These are phyloP conservation scores for Amia ocellicauda DNA, from an alignment of 2,113 vertebrate genomes.

Conservation along the genomic window DNA sequence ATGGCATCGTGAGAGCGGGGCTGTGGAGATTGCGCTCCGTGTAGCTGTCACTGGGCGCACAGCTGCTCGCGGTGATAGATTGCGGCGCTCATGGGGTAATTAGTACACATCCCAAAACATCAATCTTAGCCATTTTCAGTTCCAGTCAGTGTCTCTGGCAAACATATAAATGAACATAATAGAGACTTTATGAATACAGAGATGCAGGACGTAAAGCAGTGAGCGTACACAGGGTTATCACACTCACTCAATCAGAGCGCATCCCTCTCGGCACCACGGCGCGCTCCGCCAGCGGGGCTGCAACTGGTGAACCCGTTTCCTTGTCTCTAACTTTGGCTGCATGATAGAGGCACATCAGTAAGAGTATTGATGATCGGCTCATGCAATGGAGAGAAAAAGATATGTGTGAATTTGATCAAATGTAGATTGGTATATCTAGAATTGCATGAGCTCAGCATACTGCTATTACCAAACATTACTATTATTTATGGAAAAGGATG, in stretches of 20 bases:
- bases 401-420: too few relatives aligned
- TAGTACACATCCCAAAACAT: constrained; percentile 22
- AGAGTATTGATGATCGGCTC: too few relatives aligned
- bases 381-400: too few relatives aligned
- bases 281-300: too few relatives aligned
- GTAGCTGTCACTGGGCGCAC: not conserved
- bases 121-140: constrained; percentile 20
- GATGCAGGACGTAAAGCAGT: not conserved
- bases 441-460: too few relatives aligned
- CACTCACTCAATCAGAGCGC: not conserved
- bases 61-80: constrained; percentile 24
- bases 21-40: not conserved
- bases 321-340: too few relatives aligned
- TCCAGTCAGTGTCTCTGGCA: constrained; percentile 15
- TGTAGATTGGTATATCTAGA: too few relatives aligned
- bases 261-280: too few relatives aligned
- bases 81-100: constrained; percentile 19
- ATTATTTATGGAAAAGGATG: too few relatives aligned
- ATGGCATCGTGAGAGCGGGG: not conserved
- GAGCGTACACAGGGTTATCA: not conserved
- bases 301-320: too few relatives aligned
- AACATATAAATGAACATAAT: constrained; percentile 16
- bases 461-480: too few relatives aligned
- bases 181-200: constrained; percentile 4
- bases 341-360: too few relatives aligned